These are phyloP conservation scores for Corythaixoides concolor DNA, from an alignment of 2,113 vertebrate species.

Conservation along the genomic window DNA sequence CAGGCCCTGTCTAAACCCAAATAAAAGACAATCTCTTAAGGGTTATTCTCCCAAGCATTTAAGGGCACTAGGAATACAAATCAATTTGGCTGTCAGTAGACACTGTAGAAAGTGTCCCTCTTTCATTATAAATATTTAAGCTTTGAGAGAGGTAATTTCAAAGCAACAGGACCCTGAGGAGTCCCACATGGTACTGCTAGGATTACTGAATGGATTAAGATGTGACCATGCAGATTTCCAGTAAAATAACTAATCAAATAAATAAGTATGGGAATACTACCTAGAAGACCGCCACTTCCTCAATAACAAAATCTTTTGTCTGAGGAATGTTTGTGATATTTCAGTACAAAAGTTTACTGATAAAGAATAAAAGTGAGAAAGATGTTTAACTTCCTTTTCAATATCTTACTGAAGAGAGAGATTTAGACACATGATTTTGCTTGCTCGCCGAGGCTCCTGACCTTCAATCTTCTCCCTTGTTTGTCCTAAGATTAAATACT, in stretches of 20 bases:
- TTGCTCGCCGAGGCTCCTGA: not conserved
- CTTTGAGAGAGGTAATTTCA: not conserved
- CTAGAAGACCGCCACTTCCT: not conserved
- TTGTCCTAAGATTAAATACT: not conserved
- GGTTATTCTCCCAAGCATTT: not conserved
- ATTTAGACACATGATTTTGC: not conserved
- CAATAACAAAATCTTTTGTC: not conserved
- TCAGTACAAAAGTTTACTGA: not conserved
- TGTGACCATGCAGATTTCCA: not conserved
- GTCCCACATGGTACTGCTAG: not conserved
- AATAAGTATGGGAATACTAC: not conserved
- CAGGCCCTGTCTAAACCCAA: not conserved
- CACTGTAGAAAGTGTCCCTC: not conserved
- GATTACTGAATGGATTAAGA: not conserved
- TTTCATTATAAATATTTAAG: not conserved
- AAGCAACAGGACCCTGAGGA: not conserved
- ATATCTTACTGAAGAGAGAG: not conserved
- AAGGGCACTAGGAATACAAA: not conserved
- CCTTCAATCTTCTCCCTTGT: not conserved
- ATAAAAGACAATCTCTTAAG: not conserved
- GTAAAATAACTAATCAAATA: not conserved
- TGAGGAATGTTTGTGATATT: not conserved
- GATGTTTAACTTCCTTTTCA: not conserved
- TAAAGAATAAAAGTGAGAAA: not conserved
- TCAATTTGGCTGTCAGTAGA: not conserved